phyloP scores from a whole-genome alignment of 2,797 vertebrate genomes.

The Crenichthys baileyi region DNA sequence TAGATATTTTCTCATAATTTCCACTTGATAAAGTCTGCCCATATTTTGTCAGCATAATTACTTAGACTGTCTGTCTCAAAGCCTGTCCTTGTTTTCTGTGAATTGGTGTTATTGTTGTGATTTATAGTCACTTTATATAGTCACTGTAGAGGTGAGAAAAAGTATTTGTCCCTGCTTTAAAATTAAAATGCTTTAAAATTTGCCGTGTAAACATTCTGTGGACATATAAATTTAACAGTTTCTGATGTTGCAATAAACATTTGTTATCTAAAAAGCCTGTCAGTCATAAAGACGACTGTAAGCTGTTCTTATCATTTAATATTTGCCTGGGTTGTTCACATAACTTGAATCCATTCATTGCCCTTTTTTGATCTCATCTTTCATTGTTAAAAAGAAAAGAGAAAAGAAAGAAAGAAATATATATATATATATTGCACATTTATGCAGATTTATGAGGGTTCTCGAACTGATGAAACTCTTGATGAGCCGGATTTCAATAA shows the following conservation, averaged over 20 bases:
- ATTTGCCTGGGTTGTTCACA: neutral
- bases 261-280: neutral
- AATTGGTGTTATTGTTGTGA: constrained; percentile 9
- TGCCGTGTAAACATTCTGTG: neutral
- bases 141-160: neutral
- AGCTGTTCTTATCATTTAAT: neutral
- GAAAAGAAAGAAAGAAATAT: neutral
- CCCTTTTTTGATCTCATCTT: neutral
- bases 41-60: constrained; percentile 37
- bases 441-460: neutral
- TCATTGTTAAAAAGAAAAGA: neutral
- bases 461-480: constrained; percentile 2
- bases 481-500: constrained; percentile 9
- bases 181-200: neutral
- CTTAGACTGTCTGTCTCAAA: constrained; percentile 14
- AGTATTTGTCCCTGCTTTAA: neutral
- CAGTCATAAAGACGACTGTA: neutral
- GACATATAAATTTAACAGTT: neutral
- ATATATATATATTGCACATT: constrained; percentile 1
- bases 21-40: constrained; percentile 31
- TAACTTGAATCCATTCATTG: neutral
- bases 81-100: constrained; percentile 7
- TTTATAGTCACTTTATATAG: constrained; percentile 1
- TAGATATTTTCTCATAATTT: constrained; percentile 29
- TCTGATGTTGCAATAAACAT: neutral